Evolutionary conservation across 2,113 vertebrate genomes (phyloP).

Genomic region (Pitta sordida): DNA sequence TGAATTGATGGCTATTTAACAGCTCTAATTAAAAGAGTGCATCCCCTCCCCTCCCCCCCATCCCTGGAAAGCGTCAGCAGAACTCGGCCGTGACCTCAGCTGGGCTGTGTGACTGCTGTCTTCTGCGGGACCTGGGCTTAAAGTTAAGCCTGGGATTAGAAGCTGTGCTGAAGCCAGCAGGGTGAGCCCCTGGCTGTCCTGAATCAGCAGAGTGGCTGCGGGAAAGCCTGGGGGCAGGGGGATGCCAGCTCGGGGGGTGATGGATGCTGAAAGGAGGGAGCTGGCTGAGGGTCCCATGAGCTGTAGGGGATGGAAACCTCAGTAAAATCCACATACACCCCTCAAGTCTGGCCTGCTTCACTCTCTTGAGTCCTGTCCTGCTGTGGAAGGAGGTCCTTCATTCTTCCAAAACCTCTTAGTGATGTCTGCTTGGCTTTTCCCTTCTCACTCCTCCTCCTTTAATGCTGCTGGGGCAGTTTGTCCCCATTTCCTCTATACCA

Average conservation of each 20-base stretch:
- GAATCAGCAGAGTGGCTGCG: neutral
- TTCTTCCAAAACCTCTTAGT: neutral
- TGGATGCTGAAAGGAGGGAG: neutral
- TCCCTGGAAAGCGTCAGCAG: neutral
- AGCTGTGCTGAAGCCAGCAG: neutral
- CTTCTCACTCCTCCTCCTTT: neutral
- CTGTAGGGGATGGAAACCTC: neutral
- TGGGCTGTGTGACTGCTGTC: neutral
- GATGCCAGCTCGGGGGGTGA: rapidly evolving
- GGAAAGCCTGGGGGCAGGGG: rapidly evolving
- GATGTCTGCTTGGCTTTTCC: neutral
- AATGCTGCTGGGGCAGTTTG: neutral
- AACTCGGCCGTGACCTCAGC: neutral
- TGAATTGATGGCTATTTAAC: neutral
- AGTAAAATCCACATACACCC: neutral
- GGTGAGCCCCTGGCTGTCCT: neutral
- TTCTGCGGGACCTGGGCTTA: neutral
- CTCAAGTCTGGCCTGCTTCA: rapidly evolving
- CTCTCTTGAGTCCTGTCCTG: neutral
- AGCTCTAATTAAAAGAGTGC: neutral
- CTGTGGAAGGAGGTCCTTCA: neutral
- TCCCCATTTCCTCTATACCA: rapidly evolving
- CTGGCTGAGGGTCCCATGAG: neutral
- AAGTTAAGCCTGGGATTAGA: constrained; percentile 29
- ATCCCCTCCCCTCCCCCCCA: no score